A percentile compares a stretch with the other conserved stretches of the same genome.
phyloP scores from a whole-genome alignment of 30 jellyfish, hydroid and myxozoan species.

The Cassiopea andromeda region DNA sequence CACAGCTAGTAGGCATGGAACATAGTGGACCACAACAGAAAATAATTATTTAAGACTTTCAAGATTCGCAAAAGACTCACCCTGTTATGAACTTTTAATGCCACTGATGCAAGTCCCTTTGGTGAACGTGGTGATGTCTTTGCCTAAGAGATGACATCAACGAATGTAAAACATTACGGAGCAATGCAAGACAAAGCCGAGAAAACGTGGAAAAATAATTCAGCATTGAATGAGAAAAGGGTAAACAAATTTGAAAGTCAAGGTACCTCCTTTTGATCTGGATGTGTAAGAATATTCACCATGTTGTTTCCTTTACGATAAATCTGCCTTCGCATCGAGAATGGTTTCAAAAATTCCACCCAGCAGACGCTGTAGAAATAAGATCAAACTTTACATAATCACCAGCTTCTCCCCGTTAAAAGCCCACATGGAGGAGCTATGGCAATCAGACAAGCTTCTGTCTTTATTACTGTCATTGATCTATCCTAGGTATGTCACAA shows the following conservation, averaged over 20 bases:
- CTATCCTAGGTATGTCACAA: no score
- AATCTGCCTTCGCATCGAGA: slow-evolving; percentile 34
- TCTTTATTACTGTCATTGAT: no score
- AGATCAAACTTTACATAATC: neutral
- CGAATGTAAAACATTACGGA: neutral
- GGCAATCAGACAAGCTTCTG: no score
- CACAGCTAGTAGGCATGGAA: no score
- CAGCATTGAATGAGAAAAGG: neutral
- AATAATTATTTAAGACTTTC: no score
- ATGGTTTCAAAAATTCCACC: slow-evolving; percentile 81
- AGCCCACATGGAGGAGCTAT: neutral
- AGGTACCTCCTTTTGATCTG: slow-evolving; percentile 48
- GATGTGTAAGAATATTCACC: slow-evolving; percentile 71
- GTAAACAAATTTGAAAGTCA: neutral
- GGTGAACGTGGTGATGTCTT: slow-evolving; percentile 16
- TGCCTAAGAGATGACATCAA: neutral
- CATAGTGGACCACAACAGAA: no score
- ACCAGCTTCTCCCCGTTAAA: neutral
- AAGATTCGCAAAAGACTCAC: slow-evolving; percentile 42
- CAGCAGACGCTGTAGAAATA: slow-evolving; percentile 56
- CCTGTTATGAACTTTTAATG: slow-evolving; percentile 55
- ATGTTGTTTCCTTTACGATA: slow-evolving; percentile 80
- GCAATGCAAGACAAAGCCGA: neutral
- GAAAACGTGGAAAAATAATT: neutral
- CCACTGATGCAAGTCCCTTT: slow-evolving; percentile 68